Conservation (phyloP, 1,140 invertebrate genomes). For the Caenorhabditis brenneri region DNA sequence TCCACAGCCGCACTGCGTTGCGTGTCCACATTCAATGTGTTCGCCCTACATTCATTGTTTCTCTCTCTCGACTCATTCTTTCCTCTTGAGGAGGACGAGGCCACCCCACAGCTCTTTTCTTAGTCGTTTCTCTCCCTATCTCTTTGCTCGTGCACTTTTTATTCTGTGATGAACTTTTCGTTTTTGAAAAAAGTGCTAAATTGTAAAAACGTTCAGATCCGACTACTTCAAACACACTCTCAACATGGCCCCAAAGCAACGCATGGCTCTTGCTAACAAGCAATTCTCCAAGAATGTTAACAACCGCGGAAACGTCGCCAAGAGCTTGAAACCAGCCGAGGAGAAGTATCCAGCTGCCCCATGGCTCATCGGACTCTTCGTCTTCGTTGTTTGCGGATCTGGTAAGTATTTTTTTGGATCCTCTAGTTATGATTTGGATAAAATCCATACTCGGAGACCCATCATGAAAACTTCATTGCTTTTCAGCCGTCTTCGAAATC, state of each 20-base stretch:
- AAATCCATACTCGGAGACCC: too few relatives aligned
- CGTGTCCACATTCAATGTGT: neutral
- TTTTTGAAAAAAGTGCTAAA: neutral
- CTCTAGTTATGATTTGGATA: neutral
- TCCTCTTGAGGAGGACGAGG: neutral
- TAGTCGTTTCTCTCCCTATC: neutral
- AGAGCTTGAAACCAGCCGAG: constrained; percentile 87
- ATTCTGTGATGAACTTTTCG: neutral
- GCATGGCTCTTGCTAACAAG: constrained; percentile 96
- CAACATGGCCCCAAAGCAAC: constrained; percentile 91
- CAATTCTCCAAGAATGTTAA: constrained; percentile 96
- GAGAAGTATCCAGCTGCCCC: constrained; percentile 93
- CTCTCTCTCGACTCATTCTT: neutral
- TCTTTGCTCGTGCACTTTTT: too few relatives aligned
- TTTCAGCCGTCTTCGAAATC: constrained; percentile 89
- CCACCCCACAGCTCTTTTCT: neutral
- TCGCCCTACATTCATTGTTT: constrained; percentile 26
- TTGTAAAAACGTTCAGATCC: neutral
- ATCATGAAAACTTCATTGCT: constrained; percentile 49
- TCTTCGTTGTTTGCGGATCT: constrained; percentile 97
- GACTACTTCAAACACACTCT: neutral
- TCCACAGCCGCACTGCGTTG: constrained; percentile 29
- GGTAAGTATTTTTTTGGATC: constrained; percentile 73
- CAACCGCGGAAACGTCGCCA: constrained; percentile 92
- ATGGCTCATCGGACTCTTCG: constrained; percentile 92